Percentiles rank a stretch among this genome's conserved stretches.
Conservation (phyloP, 2,797 vertebrate genomes). For the Stomatorhinus walkeri region DNA sequence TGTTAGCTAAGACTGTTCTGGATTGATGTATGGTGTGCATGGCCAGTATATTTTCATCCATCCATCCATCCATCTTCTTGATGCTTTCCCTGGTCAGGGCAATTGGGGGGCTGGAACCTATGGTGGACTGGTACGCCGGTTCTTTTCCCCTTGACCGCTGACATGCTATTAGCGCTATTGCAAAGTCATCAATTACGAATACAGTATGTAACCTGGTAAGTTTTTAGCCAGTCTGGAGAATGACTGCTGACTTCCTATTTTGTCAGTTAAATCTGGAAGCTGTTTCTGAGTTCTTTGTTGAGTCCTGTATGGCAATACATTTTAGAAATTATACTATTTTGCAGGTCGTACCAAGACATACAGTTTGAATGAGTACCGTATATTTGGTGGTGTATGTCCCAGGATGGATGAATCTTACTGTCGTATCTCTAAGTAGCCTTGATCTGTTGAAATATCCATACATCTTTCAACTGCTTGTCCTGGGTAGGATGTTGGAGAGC, state of each 20-base stretch:
- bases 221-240: not conserved
- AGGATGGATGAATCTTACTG: not conserved
- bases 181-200: not conserved
- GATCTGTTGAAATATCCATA: not conserved
- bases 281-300: not conserved
- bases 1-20: not conserved
- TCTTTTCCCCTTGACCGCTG: not conserved
- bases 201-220: not conserved
- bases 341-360: not conserved
- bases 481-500: not conserved
- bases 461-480: not conserved
- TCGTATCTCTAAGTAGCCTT: not conserved
- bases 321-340: not conserved
- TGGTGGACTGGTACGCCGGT: not conserved
- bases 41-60: not conserved
- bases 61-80: not conserved
- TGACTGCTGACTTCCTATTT: not conserved
- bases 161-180: not conserved
- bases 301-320: not conserved
- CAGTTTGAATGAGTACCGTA: not conserved
- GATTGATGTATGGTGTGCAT: not conserved
- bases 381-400: not conserved
- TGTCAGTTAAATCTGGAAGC: not conserved
- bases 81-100: not conserved
- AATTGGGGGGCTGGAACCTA: not conserved